These are phyloP conservation scores for Fragum whitleyi DNA, from an alignment of 2,888 invertebrate species.

Conservation along the genomic window DNA sequence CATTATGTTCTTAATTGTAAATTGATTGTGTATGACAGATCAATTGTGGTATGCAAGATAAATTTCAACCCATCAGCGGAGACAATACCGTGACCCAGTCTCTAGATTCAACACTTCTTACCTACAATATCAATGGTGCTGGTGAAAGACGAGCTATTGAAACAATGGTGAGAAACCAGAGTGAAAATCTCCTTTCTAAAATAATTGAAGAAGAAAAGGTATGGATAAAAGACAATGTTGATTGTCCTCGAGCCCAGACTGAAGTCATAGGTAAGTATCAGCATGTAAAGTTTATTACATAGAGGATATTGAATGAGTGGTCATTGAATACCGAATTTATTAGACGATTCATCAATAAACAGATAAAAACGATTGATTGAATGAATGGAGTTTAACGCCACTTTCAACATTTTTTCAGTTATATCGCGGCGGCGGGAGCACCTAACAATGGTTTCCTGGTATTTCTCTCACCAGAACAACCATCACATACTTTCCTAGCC, in stretches of 20 bases:
- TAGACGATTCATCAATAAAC: too few species aligned
- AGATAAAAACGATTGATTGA: too few species aligned
- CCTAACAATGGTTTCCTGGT: too few species aligned
- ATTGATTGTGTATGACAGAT: too few species aligned
- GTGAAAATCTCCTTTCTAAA: constrained; percentile 48
- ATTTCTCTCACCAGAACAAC: too few species aligned
- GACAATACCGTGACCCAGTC: constrained; percentile 65
- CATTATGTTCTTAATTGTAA: too few species aligned
- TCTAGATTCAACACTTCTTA: constrained; percentile 60
- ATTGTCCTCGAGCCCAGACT: constrained; percentile 65
- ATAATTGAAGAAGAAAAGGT: constrained; percentile 61
- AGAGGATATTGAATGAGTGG: too few species aligned
- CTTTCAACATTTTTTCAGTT: too few species aligned
- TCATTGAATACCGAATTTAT: too few species aligned
- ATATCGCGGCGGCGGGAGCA: too few species aligned
- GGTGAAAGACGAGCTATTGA: constrained; percentile 23
- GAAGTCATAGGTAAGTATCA: constrained; percentile 68
- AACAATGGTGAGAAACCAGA: constrained; percentile 26
- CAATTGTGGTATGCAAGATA: constrained; percentile 12
- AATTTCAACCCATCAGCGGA: constrained; percentile 61
- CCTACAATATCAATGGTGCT: constrained; percentile 48
- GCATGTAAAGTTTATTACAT: background rate
- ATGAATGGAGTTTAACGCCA: too few species aligned
- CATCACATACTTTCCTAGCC: too few species aligned
- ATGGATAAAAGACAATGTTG: constrained; percentile 51